A percentile compares a stretch with the other conserved stretches of the same genome.
Evolutionary conservation across 2,888 invertebrate genomes (phyloP).

Genomic region (Hirtodrosophila trivittata): DNA sequence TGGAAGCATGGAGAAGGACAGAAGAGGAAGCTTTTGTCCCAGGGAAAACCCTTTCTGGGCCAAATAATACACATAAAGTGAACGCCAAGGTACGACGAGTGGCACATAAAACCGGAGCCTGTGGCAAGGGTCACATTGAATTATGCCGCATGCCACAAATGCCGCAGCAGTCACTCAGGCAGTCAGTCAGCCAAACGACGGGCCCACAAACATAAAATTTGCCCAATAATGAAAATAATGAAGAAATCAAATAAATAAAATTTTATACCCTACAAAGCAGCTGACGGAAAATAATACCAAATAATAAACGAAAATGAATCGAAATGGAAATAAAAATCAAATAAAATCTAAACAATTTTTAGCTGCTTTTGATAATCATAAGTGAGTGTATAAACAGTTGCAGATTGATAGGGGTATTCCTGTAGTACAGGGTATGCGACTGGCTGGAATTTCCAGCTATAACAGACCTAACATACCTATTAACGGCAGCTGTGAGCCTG

Average conservation of each 20-base stretch:
- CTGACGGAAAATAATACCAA: no score
- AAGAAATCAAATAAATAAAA: slow-evolving; percentile 49
- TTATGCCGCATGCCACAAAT: slow-evolving; percentile 72
- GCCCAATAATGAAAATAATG: slow-evolving; percentile 73
- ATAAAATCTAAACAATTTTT: neutral
- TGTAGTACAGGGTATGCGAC: slow-evolving; percentile 19
- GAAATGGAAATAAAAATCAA: neutral
- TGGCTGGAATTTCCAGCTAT: neutral
- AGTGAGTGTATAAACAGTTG: no score
- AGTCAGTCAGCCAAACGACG: slow-evolving; percentile 4
- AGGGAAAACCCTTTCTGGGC: slow-evolving; percentile 57
- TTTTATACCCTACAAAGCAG: slow-evolving; percentile 33
- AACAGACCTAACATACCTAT: slow-evolving; percentile 21
- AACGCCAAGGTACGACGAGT: slow-evolving; percentile 35
- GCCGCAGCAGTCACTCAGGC: slow-evolving; percentile 25
- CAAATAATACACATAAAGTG: slow-evolving; percentile 71
- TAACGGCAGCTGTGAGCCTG: slow-evolving; percentile 44
- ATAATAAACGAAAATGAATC: neutral
- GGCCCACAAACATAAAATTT: slow-evolving; percentile 62
- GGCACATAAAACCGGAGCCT: slow-evolving; percentile 34
- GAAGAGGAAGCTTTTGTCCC: neutral
- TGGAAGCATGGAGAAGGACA: neutral
- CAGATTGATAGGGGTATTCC: no score
- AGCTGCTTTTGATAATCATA: no score
- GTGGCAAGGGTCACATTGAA: slow-evolving; percentile 56